Evolutionary conservation across 2,797 vertebrate genomes (phyloP), one percentile per base, ranked within the genome.

Genomic region (Onychomys arenicola): DNA sequence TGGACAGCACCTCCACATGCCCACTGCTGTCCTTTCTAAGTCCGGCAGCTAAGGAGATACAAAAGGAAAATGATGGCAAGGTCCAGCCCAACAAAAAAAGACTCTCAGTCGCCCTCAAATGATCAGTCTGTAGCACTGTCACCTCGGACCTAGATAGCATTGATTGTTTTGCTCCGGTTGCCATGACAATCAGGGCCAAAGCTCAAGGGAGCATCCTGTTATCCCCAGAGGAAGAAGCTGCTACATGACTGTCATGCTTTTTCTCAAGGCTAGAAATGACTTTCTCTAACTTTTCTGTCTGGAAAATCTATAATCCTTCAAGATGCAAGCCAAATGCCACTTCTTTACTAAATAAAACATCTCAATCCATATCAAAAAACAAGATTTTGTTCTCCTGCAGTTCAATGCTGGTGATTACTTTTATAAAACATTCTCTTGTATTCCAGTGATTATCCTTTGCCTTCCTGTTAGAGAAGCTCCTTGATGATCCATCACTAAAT

Each of bases 351-450:
- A 92, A 75, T 67, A 90, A 92, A 75, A 67, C 3, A 43, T n/a
- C 14, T 1, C 77, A 14, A 55, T 13, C n/a, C 6, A 59, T 55
- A 81, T 52, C 0, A 55, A 85, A 88, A 89, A 80, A 55, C 17
- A 14, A 91, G 34, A 29, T 89, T 49, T 84, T 37, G 25, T 93
- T 93, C 82, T n/a, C 55, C 8, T 87, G 21, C 93, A 88, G 63
- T 69, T 34, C 2, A 43, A 40, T n/a, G 61, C 78, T 55, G 40
- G 37, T 77, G 23, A 40, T 57, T 80, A 84, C n/a, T 43, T 23
- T 92, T 78, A 52, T n/a, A 67, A 84, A 92, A 71, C 57, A 49
- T 52, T 88, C 84, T 6, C 14, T 73, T 78, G 6, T 29, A 23
- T 83, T 32, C 5, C 61, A 89, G 86, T 73, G 77, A 69, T 75